Percentiles rank a stretch among this genome's conserved stretches.
Conservation (phyloP, 2,888 invertebrate species). For the Drosophila nigricruria region DNA sequence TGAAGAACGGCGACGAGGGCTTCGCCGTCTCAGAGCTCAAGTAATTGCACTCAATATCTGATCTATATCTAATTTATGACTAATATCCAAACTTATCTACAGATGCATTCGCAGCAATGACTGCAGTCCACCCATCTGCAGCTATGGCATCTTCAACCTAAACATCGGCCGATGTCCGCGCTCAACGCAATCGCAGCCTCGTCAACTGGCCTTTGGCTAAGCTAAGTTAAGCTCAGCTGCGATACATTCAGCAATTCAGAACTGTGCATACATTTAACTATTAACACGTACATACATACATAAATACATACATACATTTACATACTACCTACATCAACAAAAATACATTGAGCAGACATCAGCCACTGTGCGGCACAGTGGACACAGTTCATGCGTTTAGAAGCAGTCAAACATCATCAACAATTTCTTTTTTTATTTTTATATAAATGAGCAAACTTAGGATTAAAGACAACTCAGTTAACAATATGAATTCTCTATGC, state of each 20-base stretch:
- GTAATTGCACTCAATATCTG: conserved; percentile 82
- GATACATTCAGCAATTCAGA: conserved; percentile 55
- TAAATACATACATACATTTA: conserved; percentile 19
- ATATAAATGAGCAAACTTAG: background rate
- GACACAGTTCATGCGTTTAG: conserved; percentile 19
- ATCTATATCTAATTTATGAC: background rate
- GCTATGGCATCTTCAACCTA: conserved; percentile 78
- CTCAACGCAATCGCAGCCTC: conserved; percentile 35
- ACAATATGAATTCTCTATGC: background rate
- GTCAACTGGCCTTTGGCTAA: conserved; percentile 73
- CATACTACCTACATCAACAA: conserved; percentile 1
- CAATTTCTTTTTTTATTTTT: background rate
- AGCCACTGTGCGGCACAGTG: conserved; percentile 6
- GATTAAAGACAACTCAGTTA: background rate
- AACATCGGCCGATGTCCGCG: conserved; percentile 84
- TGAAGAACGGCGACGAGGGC: conserved; percentile 88
- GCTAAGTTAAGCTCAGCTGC: conserved; percentile 3
- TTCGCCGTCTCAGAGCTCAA: conserved; percentile 88
- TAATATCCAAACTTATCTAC: background rate
- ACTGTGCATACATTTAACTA: conserved; percentile 65
- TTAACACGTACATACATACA: conserved; percentile 30
- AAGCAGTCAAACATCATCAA: conserved; percentile 12
- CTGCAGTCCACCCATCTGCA: conserved; percentile 82
- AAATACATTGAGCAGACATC: conserved; percentile 8
- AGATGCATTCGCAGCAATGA: conserved; percentile 80